Evolutionary conservation across 2,113 vertebrate species (phyloP).

Genomic region (Stigmatopora nigra): DNA sequence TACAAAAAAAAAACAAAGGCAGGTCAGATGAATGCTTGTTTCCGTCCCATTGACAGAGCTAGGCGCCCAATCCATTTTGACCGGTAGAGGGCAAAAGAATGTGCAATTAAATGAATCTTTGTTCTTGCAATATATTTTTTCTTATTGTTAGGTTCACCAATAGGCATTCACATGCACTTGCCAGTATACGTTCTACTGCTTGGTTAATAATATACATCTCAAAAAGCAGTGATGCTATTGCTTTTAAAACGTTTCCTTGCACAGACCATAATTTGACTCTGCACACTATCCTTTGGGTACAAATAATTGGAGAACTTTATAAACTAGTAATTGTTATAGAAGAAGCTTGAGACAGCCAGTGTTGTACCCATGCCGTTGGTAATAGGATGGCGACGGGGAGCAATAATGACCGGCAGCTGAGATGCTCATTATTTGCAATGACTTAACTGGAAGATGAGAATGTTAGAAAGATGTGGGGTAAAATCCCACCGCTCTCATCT

Average conservation of each 20-base stretch:
- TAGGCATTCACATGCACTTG: too few relatives aligned
- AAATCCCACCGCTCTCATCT: not conserved
- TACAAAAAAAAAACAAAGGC: not conserved
- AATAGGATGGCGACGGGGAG: not conserved
- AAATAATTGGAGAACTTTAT: not conserved
- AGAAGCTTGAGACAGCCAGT: not conserved
- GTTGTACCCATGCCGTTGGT: not conserved
- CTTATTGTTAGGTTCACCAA: too few relatives aligned
- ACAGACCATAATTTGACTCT: not conserved
- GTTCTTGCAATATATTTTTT: too few relatives aligned
- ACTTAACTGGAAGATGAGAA: slow-evolving; percentile 11
- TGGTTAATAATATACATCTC: too few relatives aligned
- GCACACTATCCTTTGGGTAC: not conserved
- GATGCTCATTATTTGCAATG: slow-evolving; percentile 21
- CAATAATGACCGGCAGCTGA: not conserved
- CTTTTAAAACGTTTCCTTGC: not conserved
- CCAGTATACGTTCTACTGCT: too few relatives aligned
- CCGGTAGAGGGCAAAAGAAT: too few relatives aligned
- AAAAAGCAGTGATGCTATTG: too few relatives aligned
- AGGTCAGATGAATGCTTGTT: not conserved
- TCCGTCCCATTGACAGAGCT: too few relatives aligned
- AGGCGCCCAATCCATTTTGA: too few relatives aligned
- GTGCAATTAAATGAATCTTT: too few relatives aligned
- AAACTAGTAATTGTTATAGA: not conserved
- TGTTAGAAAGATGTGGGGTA: not conserved